These are phyloP conservation scores for Centruroides vittatus DNA, from an alignment of 1,140 invertebrate species.

Conservation along the genomic window DNA sequence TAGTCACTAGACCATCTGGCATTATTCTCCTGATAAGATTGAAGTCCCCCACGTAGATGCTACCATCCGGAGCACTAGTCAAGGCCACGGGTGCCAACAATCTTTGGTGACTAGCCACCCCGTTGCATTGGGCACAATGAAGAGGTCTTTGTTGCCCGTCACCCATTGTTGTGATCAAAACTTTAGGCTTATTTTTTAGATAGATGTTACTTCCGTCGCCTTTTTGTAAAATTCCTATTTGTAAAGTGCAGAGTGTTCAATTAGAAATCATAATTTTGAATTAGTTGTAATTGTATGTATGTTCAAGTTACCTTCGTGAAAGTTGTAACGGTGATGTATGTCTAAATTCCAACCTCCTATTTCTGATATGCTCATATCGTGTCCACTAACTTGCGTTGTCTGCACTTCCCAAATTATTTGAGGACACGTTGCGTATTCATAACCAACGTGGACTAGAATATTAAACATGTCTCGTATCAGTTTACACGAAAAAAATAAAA, in stretches of 20 bases:
- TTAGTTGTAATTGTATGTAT: not conserved
- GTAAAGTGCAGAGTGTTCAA: not conserved
- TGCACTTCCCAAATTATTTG: constrained; percentile 83
- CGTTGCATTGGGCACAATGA: constrained; percentile 60
- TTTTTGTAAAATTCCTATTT: constrained; percentile 64
- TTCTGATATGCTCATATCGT: constrained; percentile 91
- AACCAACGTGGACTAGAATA: constrained; percentile 55
- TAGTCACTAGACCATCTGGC: constrained; percentile 78
- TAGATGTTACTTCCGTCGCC: constrained; percentile 88
- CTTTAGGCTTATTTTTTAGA: constrained; percentile 65
- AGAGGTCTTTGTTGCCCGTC: constrained; percentile 67
- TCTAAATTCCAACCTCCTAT: constrained; percentile 95
- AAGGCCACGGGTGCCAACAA: constrained; percentile 83
- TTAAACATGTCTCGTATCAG: not conserved
- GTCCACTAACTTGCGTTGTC: constrained; percentile 84
- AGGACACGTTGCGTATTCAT: constrained; percentile 77
- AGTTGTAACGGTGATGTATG: constrained; percentile 97
- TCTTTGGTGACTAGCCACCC: constrained; percentile 61
- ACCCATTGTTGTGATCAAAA: constrained; percentile 82
- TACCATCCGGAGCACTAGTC: constrained; percentile 89
- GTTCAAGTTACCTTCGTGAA: constrained; percentile 53
- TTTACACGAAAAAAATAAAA: not conserved
- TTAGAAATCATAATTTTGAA: not conserved
- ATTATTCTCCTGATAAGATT: constrained; percentile 86
- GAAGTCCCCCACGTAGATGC: constrained; percentile 92